Evolutionary conservation across 1,140 invertebrate species (phyloP).

Genomic region (Cyclargus thomasi): DNA sequence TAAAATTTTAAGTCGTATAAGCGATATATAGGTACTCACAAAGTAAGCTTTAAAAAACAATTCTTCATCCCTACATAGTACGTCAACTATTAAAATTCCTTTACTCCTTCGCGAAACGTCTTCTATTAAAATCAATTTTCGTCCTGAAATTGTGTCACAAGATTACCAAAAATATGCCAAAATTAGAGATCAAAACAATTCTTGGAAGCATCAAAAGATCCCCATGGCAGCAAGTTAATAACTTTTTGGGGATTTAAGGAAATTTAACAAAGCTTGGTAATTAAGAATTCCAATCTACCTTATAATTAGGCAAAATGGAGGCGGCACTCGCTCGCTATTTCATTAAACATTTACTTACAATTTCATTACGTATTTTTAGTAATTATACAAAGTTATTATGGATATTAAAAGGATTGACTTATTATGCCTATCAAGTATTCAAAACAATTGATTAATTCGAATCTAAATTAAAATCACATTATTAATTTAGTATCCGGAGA

Average conservation of each 20-base stretch:
- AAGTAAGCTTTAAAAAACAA: too few species aligned
- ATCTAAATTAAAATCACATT: too few species aligned
- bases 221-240: slow-evolving; percentile 13
- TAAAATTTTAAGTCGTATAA: too few species aligned
- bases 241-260: slow-evolving; percentile 8
- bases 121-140: neutral
- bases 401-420: neutral
- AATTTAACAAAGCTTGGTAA: slow-evolving; percentile 17
- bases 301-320: slow-evolving; percentile 17
- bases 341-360: slow-evolving; percentile 8
- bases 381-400: neutral
- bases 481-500: too few species aligned
- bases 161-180: neutral
- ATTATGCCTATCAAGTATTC: neutral
- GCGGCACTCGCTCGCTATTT: slow-evolving; percentile 12
- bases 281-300: slow-evolving; percentile 17
- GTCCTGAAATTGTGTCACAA: neutral
- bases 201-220: neutral
- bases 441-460: too few species aligned
- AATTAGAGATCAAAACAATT: neutral
- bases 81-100: neutral
- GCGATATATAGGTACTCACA: too few species aligned
- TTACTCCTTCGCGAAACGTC: neutral
- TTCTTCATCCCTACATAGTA: too few species aligned
- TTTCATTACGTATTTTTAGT: neutral